These are phyloP conservation scores for Drosophila borealis DNA, from an alignment of 2,888 invertebrate species.

Conservation along the genomic window DNA sequence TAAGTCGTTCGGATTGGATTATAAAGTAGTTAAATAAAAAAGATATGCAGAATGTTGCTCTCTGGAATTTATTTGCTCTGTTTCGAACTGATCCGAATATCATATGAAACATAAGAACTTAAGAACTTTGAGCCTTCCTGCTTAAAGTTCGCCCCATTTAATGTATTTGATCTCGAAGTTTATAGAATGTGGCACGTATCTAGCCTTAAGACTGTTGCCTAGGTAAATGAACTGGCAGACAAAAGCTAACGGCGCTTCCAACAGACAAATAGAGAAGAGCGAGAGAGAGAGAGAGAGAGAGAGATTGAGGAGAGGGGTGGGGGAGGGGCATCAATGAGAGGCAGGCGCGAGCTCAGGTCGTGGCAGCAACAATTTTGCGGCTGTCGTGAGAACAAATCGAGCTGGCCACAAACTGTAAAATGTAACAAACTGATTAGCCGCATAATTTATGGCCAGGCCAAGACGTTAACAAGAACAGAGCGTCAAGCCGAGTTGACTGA, in stretches of 20 bases:
- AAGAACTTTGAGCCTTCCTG: conserved; percentile 38
- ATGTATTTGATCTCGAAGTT: conserved; percentile 67
- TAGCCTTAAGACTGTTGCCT: conserved; percentile 25
- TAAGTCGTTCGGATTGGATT: background rate
- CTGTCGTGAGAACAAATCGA: conserved; percentile 67
- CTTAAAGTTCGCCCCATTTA: conserved; percentile 49
- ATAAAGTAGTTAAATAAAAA: background rate
- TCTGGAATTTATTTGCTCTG: background rate
- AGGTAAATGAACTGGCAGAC: conserved; percentile 76
- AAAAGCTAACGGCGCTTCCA: conserved; percentile 71
- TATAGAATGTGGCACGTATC: conserved; percentile 61
- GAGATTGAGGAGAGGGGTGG: background rate
- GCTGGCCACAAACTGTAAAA: conserved; percentile 58
- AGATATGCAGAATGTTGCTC: background rate
- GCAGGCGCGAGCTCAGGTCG: conserved; percentile 8
- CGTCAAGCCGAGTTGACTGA: conserved; percentile 16
- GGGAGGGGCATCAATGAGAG: too few species aligned
- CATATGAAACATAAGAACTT: conserved; percentile 12
- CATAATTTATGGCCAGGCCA: conserved; percentile 69
- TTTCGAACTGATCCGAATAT: background rate
- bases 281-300: background rate
- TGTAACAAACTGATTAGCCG: conserved; percentile 76
- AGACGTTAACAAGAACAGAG: conserved; percentile 53
- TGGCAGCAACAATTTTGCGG: conserved; percentile 63
- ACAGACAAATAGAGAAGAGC: conserved; percentile 20